Percentiles rank a stretch among this genome's conserved stretches.
These are phyloP conservation scores for Thamnophis elegans DNA, from an alignment of 2,797 vertebrate species.

Conservation along the genomic window DNA sequence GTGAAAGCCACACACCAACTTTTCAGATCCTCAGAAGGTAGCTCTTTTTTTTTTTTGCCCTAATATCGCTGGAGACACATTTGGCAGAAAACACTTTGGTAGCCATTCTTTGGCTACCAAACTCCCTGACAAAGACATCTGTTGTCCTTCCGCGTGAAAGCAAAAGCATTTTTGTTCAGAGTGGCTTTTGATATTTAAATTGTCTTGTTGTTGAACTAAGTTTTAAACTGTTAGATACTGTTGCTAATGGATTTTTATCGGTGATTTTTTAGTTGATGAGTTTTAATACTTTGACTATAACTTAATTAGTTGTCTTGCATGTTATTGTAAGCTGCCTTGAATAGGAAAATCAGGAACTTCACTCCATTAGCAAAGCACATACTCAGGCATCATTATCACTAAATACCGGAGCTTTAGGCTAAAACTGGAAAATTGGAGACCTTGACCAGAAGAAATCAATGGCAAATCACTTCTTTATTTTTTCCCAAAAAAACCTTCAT, in stretches of 20 bases:
- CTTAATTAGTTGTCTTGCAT: neutral
- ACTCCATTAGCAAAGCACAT: neutral
- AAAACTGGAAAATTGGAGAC: neutral
- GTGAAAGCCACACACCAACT: neutral
- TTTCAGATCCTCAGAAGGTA: neutral
- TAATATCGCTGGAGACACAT: neutral
- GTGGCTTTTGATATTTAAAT: neutral
- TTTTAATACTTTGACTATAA: neutral
- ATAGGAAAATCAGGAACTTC: neutral
- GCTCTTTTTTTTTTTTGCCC: neutral
- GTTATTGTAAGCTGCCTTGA: neutral
- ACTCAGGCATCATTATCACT: neutral
- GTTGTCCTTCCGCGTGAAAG: neutral
- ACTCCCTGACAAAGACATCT: neutral
- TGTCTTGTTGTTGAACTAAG: neutral
- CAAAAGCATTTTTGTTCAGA: neutral
- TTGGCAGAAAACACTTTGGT: neutral
- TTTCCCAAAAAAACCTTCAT: neutral
- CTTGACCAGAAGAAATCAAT: neutral
- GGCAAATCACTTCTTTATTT: neutral
- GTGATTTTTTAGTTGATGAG: neutral
- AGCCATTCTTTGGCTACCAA: neutral
- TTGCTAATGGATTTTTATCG: neutral
- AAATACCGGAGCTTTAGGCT: neutral
- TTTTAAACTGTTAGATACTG: neutral